Evolutionary conservation across 2,888 invertebrate genomes (phyloP).

Genomic region (Lamellibrachia columna): DNA sequence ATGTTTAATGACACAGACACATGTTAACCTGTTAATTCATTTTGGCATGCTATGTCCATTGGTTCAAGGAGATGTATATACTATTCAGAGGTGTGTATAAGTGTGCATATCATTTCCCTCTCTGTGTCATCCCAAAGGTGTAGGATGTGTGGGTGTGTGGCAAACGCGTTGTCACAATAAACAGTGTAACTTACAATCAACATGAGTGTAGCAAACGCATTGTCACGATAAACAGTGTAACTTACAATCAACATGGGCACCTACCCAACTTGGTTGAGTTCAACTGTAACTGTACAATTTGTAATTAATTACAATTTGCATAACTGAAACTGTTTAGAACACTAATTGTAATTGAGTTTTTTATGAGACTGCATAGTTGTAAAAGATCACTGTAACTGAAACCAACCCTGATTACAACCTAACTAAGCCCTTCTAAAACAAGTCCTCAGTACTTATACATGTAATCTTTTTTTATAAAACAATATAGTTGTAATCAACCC

Average conservation of each 20-base stretch:
- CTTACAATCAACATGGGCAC: neutral
- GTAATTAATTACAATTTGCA: neutral
- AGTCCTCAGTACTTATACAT: no score
- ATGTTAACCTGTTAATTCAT: conserved; percentile 5
- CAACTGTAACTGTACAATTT: neutral
- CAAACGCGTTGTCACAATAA: neutral
- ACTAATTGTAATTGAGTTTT: no score
- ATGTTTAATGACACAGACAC: neutral
- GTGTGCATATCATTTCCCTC: neutral
- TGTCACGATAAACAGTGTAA: neutral
- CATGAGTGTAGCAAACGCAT: neutral
- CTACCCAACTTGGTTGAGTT: neutral
- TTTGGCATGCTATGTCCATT: neutral
- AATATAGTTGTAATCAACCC: no score
- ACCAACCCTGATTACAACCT: no score
- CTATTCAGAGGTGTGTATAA: neutral
- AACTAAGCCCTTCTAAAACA: no score
- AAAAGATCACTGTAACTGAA: no score
- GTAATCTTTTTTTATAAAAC: no score
- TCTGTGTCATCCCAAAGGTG: neutral
- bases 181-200: neutral
- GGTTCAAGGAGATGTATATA: neutral
- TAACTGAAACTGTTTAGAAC: no score
- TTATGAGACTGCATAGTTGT: no score
- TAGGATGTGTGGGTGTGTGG: neutral